Evolutionary conservation across 2,888 invertebrate genomes (phyloP), one percentile per base, ranked within the genome.

Genomic region (Zonitis immaculata): DNA sequence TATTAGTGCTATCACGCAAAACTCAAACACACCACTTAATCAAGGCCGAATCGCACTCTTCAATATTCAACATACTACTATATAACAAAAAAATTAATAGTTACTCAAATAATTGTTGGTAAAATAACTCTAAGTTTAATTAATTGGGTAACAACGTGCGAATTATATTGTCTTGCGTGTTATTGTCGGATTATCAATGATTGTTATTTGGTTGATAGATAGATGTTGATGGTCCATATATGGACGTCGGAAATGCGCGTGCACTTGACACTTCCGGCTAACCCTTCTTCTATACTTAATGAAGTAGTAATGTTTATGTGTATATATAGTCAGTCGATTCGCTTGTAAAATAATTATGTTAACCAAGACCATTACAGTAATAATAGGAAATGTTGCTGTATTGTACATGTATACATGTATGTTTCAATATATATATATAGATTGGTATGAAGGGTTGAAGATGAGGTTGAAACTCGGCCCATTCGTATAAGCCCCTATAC

Each of bases 181-280:
- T n/a, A n/a, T n/a, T n/a, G n/a, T 6, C 28, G 53, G 49, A 53
- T 53, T 49, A 44, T 22, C 25, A 11, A 26, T 14, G 22, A n/a
- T n/a, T n/a, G n/a, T n/a, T n/a, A n/a, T n/a, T n/a, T n/a, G n/a
- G n/a, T n/a, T n/a, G n/a, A n/a, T n/a, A n/a, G 54, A 54, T 54
- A 43, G 54, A 54, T 54, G 49, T 39, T 42, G 54, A 54, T 54
- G 49, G 45, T 42, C 52, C 65, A 68, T 66, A n/a, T n/a, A 68
- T 67, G 69, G 61, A 52, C 64, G 61, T 56, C 67, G 71, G 71
- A 72, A 71, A 68, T 70, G 62, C 67, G 69, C 69, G 69, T 72
- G 71, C 71, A 71, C 72, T 73, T 73, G 72, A 73, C 73, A 73
- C 72, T 73, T 72, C 72, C 72, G 71, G 66, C 63, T 65, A 66